These are phyloP conservation scores for Maniola hyperantus DNA, from an alignment of 2,888 invertebrate species.

Conservation along the genomic window DNA sequence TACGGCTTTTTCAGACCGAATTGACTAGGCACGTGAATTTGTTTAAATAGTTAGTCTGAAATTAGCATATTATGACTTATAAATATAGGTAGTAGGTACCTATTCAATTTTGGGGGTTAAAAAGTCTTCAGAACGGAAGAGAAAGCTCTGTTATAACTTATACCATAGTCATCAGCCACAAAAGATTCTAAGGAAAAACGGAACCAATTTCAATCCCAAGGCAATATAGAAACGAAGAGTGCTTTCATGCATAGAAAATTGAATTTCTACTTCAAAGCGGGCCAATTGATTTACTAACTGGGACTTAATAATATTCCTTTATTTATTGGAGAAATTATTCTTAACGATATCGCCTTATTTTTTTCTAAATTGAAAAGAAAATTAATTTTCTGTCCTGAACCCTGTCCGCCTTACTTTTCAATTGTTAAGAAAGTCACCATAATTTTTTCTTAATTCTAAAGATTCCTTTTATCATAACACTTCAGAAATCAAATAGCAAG, in stretches of 20 bases:
- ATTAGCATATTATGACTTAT: too few species aligned
- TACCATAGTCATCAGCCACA: constrained; percentile 23
- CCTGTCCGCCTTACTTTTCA: background rate
- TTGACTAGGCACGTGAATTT: too few species aligned
- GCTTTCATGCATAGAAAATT: constrained; percentile 35
- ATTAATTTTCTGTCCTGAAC: background rate
- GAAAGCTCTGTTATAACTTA: constrained; percentile 17
- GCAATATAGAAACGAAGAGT: constrained; percentile 25
- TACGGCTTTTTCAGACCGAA: too few species aligned
- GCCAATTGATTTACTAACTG: constrained; percentile 25
- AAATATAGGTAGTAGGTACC: background rate
- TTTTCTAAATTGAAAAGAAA: background rate
- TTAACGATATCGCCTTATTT: background rate
- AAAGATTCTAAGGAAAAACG: constrained; percentile 25
- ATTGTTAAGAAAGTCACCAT: background rate
- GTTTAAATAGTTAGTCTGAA: too few species aligned
- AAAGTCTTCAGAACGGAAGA: background rate
- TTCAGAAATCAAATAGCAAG: background rate
- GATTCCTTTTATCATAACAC: too few species aligned
- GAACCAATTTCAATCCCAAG: constrained; percentile 28
- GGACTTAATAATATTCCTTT: constrained; percentile 17
- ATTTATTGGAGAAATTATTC: background rate
- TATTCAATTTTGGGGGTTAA: background rate
- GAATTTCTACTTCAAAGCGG: constrained; percentile 30
- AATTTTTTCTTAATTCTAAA: too few species aligned